These are phyloP conservation scores for Monochamus saltuarius DNA, from an alignment of 1,140 invertebrate genomes.

Conservation along the genomic window DNA sequence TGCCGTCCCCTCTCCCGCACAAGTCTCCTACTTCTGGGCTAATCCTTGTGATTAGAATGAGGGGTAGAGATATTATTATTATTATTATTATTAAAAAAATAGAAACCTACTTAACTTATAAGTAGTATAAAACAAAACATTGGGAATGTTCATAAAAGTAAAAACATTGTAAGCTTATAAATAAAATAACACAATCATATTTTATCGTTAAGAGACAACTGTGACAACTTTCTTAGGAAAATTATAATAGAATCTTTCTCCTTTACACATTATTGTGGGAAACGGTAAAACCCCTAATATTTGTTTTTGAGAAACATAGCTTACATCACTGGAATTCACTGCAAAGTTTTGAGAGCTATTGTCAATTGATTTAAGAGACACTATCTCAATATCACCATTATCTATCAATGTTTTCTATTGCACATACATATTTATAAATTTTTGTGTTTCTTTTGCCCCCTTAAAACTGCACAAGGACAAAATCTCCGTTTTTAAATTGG, in stretches of 20 bases:
- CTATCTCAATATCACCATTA: conserved; percentile 6
- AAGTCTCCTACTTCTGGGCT: too few relatives aligned
- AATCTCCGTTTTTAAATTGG: conserved; percentile 9
- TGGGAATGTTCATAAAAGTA: too few relatives aligned
- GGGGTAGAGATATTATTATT: too few relatives aligned
- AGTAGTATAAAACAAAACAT: too few relatives aligned
- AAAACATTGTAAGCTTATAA: too few relatives aligned
- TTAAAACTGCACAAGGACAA: conserved; percentile 11
- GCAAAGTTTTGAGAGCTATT: conserved; percentile 11
- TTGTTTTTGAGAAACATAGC: conserved; percentile 1
- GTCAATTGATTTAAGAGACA: conserved; percentile 2
- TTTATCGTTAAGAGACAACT: too few relatives aligned
- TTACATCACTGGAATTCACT: not conserved
- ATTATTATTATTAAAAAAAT: too few relatives aligned
- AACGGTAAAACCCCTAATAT: conserved; percentile 15
- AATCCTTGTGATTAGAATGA: too few relatives aligned
- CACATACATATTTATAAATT: conserved; percentile 13
- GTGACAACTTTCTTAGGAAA: too few relatives aligned
- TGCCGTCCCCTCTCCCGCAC: too few relatives aligned
- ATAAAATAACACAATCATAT: too few relatives aligned
- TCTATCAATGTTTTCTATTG: conserved; percentile 3
- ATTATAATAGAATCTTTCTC: conserved; percentile 15
- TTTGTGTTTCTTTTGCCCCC: conserved; percentile 14
- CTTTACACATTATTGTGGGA: conserved; percentile 9
- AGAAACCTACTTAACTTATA: too few relatives aligned